A percentile compares a stretch with the other conserved stretches of the same genome.
phyloP scores from a whole-genome alignment of 2,113 vertebrate genomes.

The Oceanodroma tethys region DNA sequence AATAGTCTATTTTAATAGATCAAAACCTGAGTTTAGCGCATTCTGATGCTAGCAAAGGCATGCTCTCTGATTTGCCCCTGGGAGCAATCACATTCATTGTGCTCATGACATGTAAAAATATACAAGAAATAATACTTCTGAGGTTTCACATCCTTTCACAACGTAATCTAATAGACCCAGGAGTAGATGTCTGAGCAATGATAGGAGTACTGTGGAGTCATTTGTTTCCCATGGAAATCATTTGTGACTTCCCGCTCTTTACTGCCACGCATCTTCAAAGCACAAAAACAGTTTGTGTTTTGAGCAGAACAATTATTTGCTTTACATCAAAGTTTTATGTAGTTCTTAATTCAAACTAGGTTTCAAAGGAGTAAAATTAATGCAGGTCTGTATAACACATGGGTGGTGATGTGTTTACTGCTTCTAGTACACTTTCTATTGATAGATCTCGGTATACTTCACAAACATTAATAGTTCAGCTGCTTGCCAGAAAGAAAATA shows the following conservation, averaged over 20 bases:
- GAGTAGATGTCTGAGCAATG: not conserved
- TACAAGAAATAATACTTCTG: constrained; percentile 47
- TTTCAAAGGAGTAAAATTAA: constrained; percentile 17
- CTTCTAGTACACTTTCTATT: not conserved
- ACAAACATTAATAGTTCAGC: not conserved
- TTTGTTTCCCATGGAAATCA: constrained; percentile 39
- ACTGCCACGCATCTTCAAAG: constrained; percentile 35
- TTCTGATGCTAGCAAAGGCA: not conserved
- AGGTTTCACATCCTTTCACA: constrained; percentile 37
- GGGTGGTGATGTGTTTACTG: not conserved
- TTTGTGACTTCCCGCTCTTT: constrained; percentile 40
- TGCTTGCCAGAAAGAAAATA: not conserved
- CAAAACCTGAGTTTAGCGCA: not conserved
- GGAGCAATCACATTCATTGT: constrained; percentile 16
- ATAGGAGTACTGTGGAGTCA: not conserved
- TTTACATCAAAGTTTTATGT: constrained; percentile 45
- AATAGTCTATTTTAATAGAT: constrained; percentile 42
- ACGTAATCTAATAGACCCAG: constrained; percentile 9
- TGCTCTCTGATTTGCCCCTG: not conserved
- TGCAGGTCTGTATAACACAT: not conserved
- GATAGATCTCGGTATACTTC: not conserved
- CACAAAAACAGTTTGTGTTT: not conserved
- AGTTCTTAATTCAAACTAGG: not conserved
- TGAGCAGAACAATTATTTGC: not conserved
- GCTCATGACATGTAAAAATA: constrained; percentile 44